Evolutionary conservation across 2,797 vertebrate genomes (phyloP).

Genomic region (Ataeniobius toweri): DNA sequence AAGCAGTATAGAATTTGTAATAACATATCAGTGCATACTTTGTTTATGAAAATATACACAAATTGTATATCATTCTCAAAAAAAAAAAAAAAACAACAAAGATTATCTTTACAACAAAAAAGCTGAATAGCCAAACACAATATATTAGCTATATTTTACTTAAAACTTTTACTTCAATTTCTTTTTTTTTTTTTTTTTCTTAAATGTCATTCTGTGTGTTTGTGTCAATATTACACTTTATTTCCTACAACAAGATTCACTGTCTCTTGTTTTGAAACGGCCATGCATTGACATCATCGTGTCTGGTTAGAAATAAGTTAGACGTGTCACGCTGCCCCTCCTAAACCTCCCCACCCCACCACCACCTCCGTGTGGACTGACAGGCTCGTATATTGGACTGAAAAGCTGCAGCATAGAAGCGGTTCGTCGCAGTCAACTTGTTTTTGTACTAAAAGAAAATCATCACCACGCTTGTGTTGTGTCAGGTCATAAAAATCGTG

Average conservation of each 20-base stretch:
- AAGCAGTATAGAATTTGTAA: slow-evolving; percentile 93
- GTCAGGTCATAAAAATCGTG: slow-evolving; percentile 83
- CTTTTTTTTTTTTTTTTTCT: slow-evolving; percentile 70
- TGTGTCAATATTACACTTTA: slow-evolving; percentile 81
- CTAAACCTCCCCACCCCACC: not conserved
- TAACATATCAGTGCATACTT: slow-evolving; percentile 98
- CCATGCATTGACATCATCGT: slow-evolving; percentile 88
- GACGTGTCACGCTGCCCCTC: slow-evolving; percentile 55
- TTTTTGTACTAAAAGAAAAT: slow-evolving; percentile 61
- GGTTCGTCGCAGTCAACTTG: slow-evolving; percentile 58
- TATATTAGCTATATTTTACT: slow-evolving; percentile 93
- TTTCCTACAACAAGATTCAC: slow-evolving; percentile 79
- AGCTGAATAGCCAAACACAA: slow-evolving; percentile 96
- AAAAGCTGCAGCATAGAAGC: slow-evolving; percentile 89
- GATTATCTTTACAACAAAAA: slow-evolving; percentile 87
- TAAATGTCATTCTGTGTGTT: slow-evolving; percentile 83
- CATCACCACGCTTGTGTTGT: slow-evolving; percentile 73
- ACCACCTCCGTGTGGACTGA: slow-evolving; percentile 57
- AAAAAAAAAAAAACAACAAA: slow-evolving; percentile 85
- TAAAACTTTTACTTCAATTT: slow-evolving; percentile 82
- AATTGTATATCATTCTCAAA: slow-evolving; percentile 92
- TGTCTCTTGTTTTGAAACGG: slow-evolving; percentile 80
- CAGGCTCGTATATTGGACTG: slow-evolving; percentile 75
- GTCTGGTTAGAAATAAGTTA: slow-evolving; percentile 83
- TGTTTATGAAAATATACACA: slow-evolving; percentile 97